Conservation (phyloP, 2,888 invertebrate genomes). For the Clistopyga incitator region DNA sequence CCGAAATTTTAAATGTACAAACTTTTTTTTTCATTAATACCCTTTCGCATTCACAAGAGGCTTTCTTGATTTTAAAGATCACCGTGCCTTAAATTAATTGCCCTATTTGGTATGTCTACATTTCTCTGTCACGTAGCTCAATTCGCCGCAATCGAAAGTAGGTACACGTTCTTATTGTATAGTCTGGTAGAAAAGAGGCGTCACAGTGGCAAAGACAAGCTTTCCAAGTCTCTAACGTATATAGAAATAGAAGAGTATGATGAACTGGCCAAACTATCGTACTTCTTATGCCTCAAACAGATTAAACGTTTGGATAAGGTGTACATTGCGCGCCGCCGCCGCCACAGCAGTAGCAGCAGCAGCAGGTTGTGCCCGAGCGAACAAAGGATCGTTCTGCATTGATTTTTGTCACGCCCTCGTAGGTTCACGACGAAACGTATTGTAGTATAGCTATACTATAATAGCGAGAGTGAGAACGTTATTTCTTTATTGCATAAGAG, state of each 20-base stretch:
- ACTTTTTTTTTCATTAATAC: too few relatives aligned
- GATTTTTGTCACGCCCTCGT: slow-evolving; percentile 70
- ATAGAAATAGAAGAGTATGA: slow-evolving; percentile 15
- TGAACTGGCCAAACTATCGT: slow-evolving; percentile 45
- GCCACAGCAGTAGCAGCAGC: slow-evolving; percentile 28
- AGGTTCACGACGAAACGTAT: slow-evolving; percentile 65
- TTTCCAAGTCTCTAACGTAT: not conserved
- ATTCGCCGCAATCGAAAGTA: slow-evolving; percentile 5
- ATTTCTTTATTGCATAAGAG: slow-evolving; percentile 55
- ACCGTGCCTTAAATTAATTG: not conserved
- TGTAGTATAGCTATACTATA: slow-evolving; percentile 46
- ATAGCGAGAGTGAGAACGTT: slow-evolving; percentile 43
- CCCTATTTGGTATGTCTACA: not conserved
- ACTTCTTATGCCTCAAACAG: slow-evolving; percentile 53
- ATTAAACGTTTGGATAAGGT: slow-evolving; percentile 59
- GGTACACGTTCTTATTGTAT: slow-evolving; percentile 2
- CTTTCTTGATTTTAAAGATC: not conserved
- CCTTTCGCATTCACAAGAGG: not conserved
- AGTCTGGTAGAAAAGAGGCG: not conserved
- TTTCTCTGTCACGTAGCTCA: not conserved
- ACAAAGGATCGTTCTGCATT: slow-evolving; percentile 70
- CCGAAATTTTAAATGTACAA: too few relatives aligned
- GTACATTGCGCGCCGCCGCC: slow-evolving; percentile 5
- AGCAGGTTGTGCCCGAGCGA: slow-evolving; percentile 68
- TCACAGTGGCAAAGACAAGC: not conserved